A percentile compares a stretch with the other conserved stretches of the same genome.
These are phyloP conservation scores for Drosophila saltans DNA, from an alignment of 1,140 invertebrate species.

Conservation along the genomic window DNA sequence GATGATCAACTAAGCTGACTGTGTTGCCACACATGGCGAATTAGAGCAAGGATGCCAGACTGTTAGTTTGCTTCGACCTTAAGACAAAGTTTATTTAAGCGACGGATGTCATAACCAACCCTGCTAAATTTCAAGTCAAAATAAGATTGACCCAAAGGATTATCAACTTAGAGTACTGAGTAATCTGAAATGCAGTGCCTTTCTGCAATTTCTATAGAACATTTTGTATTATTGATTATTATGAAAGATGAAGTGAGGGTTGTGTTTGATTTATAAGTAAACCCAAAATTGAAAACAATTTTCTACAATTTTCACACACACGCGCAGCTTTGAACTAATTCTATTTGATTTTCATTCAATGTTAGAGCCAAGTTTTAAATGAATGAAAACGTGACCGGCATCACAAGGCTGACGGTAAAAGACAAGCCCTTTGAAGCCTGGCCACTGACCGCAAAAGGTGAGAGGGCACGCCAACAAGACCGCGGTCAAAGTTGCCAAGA, in stretches of 20 bases:
- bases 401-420: slow-evolving; percentile 18
- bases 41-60: no score
- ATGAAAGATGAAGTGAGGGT: slow-evolving; percentile 4
- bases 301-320: slow-evolving; percentile 49
- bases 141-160: no score
- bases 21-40: no score
- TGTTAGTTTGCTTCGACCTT: no score
- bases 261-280: no score
- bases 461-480: slow-evolving; percentile 14
- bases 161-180: no score
- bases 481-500: slow-evolving; percentile 12
- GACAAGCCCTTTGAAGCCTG: slow-evolving; percentile 4
- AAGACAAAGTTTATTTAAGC: no score
- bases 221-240: neutral
- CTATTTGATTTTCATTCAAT: slow-evolving; percentile 68
- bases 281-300: slow-evolving; percentile 57
- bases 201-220: no score
- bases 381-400: slow-evolving; percentile 64
- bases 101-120: no score
- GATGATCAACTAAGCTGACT: no score
- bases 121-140: no score
- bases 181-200: no score
- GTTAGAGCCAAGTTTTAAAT: slow-evolving; percentile 62
- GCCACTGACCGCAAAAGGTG: slow-evolving; percentile 42
- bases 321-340: slow-evolving; percentile 56